Conservation (phyloP, 2,113 vertebrate genomes). For the Solenodon paradoxus region DNA sequence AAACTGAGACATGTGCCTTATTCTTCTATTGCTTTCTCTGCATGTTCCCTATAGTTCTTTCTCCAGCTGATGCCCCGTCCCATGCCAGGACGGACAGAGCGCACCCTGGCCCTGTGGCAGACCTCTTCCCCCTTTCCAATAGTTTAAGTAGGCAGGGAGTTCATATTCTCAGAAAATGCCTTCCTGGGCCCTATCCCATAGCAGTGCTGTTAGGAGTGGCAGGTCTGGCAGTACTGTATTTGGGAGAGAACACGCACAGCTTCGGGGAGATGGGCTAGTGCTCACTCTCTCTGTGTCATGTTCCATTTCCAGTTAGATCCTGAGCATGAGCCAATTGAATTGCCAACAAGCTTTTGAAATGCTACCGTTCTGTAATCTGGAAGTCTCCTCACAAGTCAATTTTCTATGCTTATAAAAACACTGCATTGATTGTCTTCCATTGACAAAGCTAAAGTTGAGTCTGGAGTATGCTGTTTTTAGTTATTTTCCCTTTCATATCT, state of each 20-base stretch:
- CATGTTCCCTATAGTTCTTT: neutral
- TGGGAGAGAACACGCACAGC: neutral
- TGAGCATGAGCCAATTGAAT: neutral
- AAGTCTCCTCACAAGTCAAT: neutral
- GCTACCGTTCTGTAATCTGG: neutral
- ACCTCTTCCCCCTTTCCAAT: neutral
- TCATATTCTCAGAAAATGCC: neutral
- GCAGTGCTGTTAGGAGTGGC: neutral
- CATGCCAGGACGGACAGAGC: neutral
- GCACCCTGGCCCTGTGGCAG: neutral
- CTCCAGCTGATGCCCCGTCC: neutral
- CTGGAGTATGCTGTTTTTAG: slow-evolving; percentile 46
- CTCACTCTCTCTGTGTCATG: neutral
- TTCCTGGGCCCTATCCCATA: neutral
- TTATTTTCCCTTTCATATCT: slow-evolving; percentile 25
- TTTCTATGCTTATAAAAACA: slow-evolving; percentile 15
- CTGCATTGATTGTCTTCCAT: neutral
- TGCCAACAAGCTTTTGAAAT: neutral
- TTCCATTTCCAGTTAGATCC: neutral
- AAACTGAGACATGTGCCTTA: neutral
- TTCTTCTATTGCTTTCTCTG: neutral
- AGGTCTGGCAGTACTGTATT: neutral
- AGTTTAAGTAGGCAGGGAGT: neutral
- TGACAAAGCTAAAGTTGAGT: slow-evolving; percentile 3
- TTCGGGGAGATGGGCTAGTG: neutral